phyloP scores from a whole-genome alignment of 1,140 invertebrate species.

The Spodoptera litura region DNA sequence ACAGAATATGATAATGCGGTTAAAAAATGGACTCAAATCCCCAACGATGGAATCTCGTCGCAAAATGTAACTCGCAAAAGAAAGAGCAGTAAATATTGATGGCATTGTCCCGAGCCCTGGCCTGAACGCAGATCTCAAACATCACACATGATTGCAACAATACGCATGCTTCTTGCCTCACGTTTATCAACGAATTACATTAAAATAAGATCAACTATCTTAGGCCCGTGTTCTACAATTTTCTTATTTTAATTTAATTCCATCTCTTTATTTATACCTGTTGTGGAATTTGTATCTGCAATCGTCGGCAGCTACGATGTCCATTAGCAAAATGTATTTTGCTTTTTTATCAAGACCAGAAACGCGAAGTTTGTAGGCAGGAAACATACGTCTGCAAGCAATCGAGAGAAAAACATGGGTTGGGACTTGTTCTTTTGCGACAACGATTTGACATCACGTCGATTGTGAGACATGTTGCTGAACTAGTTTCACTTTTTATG shows the following conservation, averaged over 20 bases:
- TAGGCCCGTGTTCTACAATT: slow-evolving; percentile 58
- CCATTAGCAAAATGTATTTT: slow-evolving; percentile 98
- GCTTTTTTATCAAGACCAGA: slow-evolving; percentile 97
- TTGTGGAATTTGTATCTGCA: slow-evolving; percentile 98
- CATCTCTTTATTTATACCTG: slow-evolving; percentile 88
- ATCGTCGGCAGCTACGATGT: slow-evolving; percentile 96
- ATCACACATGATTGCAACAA: slow-evolving; percentile 54
- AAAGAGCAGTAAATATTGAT: neutral
- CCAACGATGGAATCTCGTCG: slow-evolving; percentile 31
- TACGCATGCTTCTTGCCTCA: slow-evolving; percentile 89
- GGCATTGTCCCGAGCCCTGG: neutral
- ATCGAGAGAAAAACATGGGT: slow-evolving; percentile 86
- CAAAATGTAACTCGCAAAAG: slow-evolving; percentile 21
- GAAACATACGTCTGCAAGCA: slow-evolving; percentile 95
- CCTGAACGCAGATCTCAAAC: slow-evolving; percentile 49
- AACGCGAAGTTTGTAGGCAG: slow-evolving; percentile 96
- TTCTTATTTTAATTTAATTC: slow-evolving; percentile 85
- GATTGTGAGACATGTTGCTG: slow-evolving; percentile 80
- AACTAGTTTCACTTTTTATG: slow-evolving; percentile 81
- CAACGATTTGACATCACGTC: slow-evolving; percentile 83
- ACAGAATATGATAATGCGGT: slow-evolving; percentile 39
- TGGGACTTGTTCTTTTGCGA: slow-evolving; percentile 88
- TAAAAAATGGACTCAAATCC: slow-evolving; percentile 35
- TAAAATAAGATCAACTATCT: slow-evolving; percentile 78
- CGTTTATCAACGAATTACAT: slow-evolving; percentile 77